phyloP scores from a whole-genome alignment of 1,140 invertebrate species.

The Drosophila novamexicana region DNA sequence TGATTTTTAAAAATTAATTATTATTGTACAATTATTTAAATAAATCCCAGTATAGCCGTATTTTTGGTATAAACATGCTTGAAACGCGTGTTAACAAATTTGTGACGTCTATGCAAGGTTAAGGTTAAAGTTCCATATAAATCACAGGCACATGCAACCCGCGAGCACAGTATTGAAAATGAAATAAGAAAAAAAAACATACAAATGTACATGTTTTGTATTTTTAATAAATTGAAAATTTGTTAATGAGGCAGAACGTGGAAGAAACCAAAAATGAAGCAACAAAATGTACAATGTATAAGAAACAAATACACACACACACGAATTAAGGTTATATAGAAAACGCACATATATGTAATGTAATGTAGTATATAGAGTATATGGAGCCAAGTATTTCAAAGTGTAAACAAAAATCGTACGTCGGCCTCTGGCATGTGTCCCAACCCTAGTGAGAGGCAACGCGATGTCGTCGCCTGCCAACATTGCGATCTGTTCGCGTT shows the following conservation, averaged over 20 bases:
- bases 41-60: neutral
- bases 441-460: constrained; percentile 15
- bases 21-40: no score
- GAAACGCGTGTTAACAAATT: constrained; percentile 47
- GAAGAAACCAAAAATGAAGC: constrained; percentile 17
- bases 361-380: constrained; percentile 14
- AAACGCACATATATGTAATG: constrained; percentile 19
- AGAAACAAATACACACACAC: constrained; percentile 3
- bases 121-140: constrained; percentile 70
- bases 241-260: constrained; percentile 50
- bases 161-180: constrained; percentile 58
- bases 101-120: constrained; percentile 63
- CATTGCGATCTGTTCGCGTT: constrained; percentile 28
- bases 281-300: constrained; percentile 3
- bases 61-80: constrained; percentile 42
- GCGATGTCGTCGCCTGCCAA: constrained; percentile 35
- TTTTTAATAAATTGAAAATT: constrained; percentile 53
- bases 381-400: constrained; percentile 16
- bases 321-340: constrained; percentile 19
- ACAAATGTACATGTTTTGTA: constrained; percentile 11
- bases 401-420: constrained; percentile 50
- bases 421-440: constrained; percentile 43
- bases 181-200: constrained; percentile 6
- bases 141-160: constrained; percentile 66
- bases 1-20: no score